A percentile compares a stretch with the other conserved stretches of the same genome.
phyloP scores from a whole-genome alignment of 1,140 invertebrate species.

The Popillia japonica region DNA sequence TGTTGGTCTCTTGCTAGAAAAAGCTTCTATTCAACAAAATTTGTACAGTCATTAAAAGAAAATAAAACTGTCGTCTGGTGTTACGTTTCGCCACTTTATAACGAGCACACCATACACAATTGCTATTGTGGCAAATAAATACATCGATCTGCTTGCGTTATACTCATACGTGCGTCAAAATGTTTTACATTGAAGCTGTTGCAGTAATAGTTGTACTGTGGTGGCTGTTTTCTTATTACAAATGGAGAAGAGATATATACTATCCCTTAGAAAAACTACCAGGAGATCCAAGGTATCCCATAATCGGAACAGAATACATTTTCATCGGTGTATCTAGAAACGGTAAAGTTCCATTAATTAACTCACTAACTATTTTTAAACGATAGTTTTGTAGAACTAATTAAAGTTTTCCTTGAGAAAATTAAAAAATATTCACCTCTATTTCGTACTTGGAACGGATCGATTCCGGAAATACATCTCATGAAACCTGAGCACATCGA shows the following conservation, averaged over 20 bases:
- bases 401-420: not conserved
- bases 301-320: not conserved
- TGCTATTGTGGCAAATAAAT: no score
- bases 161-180: not conserved
- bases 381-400: not conserved
- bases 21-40: no score
- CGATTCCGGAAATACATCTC: conserved; percentile 48
- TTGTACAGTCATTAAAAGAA: no score
- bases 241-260: conserved; percentile 17
- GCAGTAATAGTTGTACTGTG: not conserved
- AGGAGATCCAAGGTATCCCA: not conserved
- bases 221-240: not conserved
- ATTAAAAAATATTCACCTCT: conserved; percentile 47
- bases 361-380: not conserved
- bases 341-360: not conserved
- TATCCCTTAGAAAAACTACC: not conserved
- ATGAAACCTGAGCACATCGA: conserved; percentile 54
- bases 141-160: not conserved
- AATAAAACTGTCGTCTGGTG: not conserved
- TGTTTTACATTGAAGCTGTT: not conserved
- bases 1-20: no score
- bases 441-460: conserved; percentile 51
- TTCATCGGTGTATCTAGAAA: not conserved
- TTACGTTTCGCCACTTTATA: not conserved
- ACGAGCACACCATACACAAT: not conserved